phyloP scores from a whole-genome alignment of 2,113 vertebrate species.

The Romanogobio albipinnatus region DNA sequence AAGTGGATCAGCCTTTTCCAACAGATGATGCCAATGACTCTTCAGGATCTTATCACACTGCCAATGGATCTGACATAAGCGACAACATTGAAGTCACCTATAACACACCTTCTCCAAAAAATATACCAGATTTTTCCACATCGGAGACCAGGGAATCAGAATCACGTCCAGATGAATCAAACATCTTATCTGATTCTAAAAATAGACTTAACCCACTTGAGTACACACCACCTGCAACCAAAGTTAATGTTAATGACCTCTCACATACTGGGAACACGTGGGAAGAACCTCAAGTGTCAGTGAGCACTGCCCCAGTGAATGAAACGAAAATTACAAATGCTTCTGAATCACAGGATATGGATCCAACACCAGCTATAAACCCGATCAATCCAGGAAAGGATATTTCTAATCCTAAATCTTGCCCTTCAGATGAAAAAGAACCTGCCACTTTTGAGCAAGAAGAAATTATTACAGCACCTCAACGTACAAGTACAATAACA shows the following conservation, averaged over 20 bases:
- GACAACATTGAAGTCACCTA: constrained; percentile 77
- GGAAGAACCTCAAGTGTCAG: constrained; percentile 13
- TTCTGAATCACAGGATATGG: background rate
- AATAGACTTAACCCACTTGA: constrained; percentile 17
- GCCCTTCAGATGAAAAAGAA: background rate
- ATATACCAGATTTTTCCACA: constrained; percentile 8
- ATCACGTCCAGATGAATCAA: constrained; percentile 12
- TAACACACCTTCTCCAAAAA: constrained; percentile 49
- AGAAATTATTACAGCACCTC: background rate
- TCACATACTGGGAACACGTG: constrained; percentile 18
- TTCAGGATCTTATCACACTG: constrained; percentile 86
- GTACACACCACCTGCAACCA: background rate
- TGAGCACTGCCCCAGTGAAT: background rate
- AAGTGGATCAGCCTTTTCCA: constrained; percentile 55
- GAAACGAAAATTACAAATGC: constrained; percentile 4
- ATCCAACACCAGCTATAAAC: background rate
- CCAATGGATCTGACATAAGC: constrained; percentile 81
- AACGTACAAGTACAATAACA: background rate
- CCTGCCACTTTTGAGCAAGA: background rate
- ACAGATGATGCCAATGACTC: constrained; percentile 76
- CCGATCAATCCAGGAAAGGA: background rate
- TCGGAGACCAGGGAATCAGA: constrained; percentile 9
- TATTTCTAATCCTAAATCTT: background rate
- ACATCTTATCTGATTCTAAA: constrained; percentile 3
- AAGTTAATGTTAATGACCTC: constrained; percentile 1